A percentile compares a stretch with the other conserved stretches of the same genome.
Conservation (phyloP, 2,797 vertebrate species). For the Eulemur coronatus region DNA sequence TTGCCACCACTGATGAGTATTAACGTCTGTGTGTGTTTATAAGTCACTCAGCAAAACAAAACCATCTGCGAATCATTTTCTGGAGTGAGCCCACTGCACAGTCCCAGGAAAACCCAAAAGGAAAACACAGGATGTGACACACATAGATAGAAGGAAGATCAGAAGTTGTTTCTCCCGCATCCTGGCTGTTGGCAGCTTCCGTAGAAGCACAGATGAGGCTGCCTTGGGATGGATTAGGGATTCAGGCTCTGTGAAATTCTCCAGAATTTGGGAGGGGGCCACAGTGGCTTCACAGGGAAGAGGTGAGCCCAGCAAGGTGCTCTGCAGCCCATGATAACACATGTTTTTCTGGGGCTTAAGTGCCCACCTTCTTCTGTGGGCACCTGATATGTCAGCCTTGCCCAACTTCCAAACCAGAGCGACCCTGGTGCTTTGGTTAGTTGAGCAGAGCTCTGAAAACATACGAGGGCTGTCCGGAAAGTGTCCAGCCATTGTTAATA, state of each 20-base stretch:
- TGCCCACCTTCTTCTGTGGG: not conserved
- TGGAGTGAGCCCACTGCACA: not conserved
- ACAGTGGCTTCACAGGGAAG: not conserved
- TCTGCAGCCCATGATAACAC: not conserved
- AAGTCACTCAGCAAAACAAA: conserved; percentile 48
- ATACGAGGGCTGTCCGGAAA: too few relatives aligned
- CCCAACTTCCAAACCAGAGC: not conserved
- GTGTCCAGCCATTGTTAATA: not conserved
- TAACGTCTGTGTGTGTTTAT: conserved; percentile 21
- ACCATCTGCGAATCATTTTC: conserved; percentile 38
- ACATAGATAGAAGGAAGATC: not conserved
- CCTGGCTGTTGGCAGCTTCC: not conserved
- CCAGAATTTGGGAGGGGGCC: not conserved
- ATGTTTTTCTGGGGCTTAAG: not conserved
- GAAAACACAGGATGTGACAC: conserved; percentile 29
- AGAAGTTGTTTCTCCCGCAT: not conserved
- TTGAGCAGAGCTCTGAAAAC: not conserved
- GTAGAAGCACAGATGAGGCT: not conserved
- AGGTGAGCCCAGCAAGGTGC: fast-evolving
- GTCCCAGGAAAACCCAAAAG: not conserved
- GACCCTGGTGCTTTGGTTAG: not conserved
- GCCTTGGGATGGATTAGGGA: not conserved
- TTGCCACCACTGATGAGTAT: not conserved
- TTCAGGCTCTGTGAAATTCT: not conserved
- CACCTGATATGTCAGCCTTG: not conserved